Evolutionary conservation across 2,113 vertebrate genomes (phyloP), one percentile per base, ranked within the genome.

Genomic region (Butorides virescens): DNA sequence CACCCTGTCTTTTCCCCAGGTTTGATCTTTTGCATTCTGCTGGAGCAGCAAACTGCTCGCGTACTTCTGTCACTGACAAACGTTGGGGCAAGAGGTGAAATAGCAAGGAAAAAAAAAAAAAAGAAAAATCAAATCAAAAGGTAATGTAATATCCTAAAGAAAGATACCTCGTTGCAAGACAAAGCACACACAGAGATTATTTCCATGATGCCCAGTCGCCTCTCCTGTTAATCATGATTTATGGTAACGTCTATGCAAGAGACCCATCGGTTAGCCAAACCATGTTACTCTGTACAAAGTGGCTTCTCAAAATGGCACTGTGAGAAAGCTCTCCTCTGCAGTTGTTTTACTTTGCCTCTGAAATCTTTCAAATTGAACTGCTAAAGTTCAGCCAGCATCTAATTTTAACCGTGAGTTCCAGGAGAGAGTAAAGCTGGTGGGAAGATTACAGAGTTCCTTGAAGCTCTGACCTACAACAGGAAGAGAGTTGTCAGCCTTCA

Each of bases 391-490:
- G 97, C 98, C 98, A 98, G 98, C 84, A 93, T 98, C 98, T 99
- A 98, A 99, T 98, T 98, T 98, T 98, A 98, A 98, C 98, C 97
- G 95, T 97, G 97, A 98, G 98, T 98, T 98, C 98, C 98, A 98
- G 98, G 98, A 98, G 98, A 98, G 97, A 98, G 98, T 93, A 96
- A 98, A 98, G 98, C 98, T 97, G 98, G 99, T 99, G 99, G 99
- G 99, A 99, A 99, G 99, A 98, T 98, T 99, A 98, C 98, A 98
- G 98, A 98, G 98, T 98, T 98, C 97, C 98, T 98, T 98, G 98
- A 99, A 98, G 98, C 98, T 97, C 98, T 99, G 99, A 99, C 99
- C 99, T 99, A 98, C 95, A 97, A 99, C 98, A 99, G 98, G 98
- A 99, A 99, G 98, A 98, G 98, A 98, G 98, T 98, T 98, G 98